These are phyloP conservation scores for Erythrocercus mccallii DNA, from an alignment of 2,113 vertebrate species.

Conservation along the genomic window DNA sequence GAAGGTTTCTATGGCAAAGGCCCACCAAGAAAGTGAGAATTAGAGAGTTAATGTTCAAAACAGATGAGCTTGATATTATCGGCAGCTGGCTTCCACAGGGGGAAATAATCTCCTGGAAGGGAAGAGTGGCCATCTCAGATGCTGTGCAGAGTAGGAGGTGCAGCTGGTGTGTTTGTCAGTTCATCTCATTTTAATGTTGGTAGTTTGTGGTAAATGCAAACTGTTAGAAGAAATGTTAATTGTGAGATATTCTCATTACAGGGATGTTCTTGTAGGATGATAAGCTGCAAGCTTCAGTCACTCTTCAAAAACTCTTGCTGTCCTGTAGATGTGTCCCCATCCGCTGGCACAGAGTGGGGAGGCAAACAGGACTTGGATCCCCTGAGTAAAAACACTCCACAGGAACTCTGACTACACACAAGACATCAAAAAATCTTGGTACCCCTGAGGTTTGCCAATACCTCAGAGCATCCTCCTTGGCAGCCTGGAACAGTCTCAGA, in stretches of 20 bases:
- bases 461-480: background rate
- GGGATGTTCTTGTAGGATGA: background rate
- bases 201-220: background rate
- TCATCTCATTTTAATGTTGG: background rate
- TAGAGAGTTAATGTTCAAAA: constrained; percentile 32
- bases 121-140: background rate
- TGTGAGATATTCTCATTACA: background rate
- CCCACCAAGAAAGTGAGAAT: constrained; percentile 43
- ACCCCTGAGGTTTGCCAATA: background rate
- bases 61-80: background rate
- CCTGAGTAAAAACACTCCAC: background rate
- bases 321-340: background rate
- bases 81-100: constrained; percentile 16
- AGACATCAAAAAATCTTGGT: background rate
- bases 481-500: background rate
- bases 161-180: background rate
- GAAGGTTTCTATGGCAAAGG: constrained; percentile 69
- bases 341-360: background rate
- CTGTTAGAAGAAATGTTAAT: background rate
- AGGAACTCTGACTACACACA: background rate
- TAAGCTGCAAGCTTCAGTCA: background rate
- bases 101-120: background rate
- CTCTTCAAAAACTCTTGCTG: background rate
- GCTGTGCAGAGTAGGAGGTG: background rate
- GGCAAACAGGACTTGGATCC: background rate